Base-by-base conservation (phyloP, 2,888 invertebrate species). In the Stenurella melanura region DNA sequence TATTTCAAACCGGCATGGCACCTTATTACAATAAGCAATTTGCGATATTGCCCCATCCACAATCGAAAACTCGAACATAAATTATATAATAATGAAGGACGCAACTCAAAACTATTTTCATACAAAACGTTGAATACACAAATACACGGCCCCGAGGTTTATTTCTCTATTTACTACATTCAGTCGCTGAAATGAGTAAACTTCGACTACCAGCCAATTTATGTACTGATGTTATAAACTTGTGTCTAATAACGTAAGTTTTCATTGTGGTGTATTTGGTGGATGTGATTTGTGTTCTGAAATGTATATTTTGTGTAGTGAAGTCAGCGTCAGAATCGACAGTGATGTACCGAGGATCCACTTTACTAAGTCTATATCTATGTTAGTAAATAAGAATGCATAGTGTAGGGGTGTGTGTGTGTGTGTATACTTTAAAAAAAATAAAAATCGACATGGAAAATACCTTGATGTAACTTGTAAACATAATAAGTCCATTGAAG, bases 171-270 rank as follows among this genome's bases (percentile, higher is more conserved):
- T 50, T 50, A n/a, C n/a, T 50, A 50, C 50, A n/a, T n/a, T 50
- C n/a, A 50, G n/a, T 15, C 15, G 50, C n/a, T 15, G 50, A n/a
- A 50, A 50, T n/a, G 50, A 50, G 50, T 42, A 19, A 64, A 64
- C 38, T 64, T 64, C 18, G 42, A 64, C 64, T 64, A 64, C 17
- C n/a, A 15, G 19, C 64, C 42, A 42, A 42, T 64, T 63, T 63
- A 63, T 63, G 34, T 63, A 63, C 26, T 34, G 34, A 17, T 30
- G 26, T 63, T 63, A 63, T 63, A 63, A 63, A 63, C 61, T 64
- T 15, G 19, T 30, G 61, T n/a, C n/a, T 50, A 50, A 50, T 30
- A 61, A 64, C 64, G n/a, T 42, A 30, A 64, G 42, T 64, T 64
- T 64, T 38, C 10, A 30, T 63, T 63, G 63, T 63, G 38, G 50